Percentiles rank a stretch among this genome's conserved stretches.
Conservation (phyloP, 64 coral and sea anemone genomes). For the Orbicella faveolata region DNA sequence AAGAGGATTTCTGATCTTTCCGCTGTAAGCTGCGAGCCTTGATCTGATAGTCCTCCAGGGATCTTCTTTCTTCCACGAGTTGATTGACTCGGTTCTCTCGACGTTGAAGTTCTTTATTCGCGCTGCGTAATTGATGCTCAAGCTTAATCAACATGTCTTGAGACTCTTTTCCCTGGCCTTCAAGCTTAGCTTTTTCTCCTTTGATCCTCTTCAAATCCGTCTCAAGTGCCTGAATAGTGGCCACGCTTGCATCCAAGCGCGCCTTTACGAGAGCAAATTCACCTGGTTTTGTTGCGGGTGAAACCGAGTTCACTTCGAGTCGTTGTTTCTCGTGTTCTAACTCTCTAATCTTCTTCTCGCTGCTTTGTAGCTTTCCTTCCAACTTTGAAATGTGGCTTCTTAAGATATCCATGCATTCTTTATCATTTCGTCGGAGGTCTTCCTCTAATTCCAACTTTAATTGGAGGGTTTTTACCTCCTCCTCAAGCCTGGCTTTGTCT, state of each 20-base stretch:
- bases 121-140: conserved; percentile 57
- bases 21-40: conserved; percentile 72
- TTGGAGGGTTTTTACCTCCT: conserved; percentile 71
- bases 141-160: conserved; percentile 75
- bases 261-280: conserved; percentile 24
- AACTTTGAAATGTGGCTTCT: conserved; percentile 69
- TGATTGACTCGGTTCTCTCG: conserved; percentile 73
- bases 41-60: conserved; percentile 68
- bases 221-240: conserved; percentile 81
- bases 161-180: conserved; percentile 49
- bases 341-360: conserved; percentile 55
- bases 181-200: conserved; percentile 64
- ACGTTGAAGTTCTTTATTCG: conserved; percentile 54
- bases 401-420: conserved; percentile 87
- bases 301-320: conserved; percentile 49
- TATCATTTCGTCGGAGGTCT: conserved; percentile 77
- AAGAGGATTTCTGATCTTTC: conserved; percentile 81
- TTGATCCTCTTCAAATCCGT: conserved; percentile 71
- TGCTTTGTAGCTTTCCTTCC: conserved; percentile 76
- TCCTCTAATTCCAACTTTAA: conserved; percentile 79
- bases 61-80: conserved; percentile 68
- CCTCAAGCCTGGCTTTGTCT: conserved; percentile 59
- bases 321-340: conserved; percentile 66
- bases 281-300: conserved; percentile 17
- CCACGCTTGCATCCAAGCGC: conserved; percentile 62